Evolutionary conservation across 2,888 invertebrate species (phyloP).

Genomic region (Ptilodon capucinus): DNA sequence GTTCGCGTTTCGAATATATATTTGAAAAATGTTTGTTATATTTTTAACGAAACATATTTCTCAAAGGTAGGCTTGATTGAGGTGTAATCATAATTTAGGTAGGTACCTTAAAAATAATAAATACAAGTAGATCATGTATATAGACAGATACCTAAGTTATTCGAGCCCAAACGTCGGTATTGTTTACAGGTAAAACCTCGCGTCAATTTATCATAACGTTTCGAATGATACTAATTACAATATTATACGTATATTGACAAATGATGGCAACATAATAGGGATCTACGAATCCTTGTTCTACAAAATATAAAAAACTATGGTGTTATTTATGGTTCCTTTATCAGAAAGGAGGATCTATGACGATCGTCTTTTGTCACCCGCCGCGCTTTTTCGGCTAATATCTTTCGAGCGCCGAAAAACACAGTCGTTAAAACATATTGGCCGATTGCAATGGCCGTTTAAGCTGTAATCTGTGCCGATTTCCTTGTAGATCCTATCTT

Average conservation of each 20-base stretch:
- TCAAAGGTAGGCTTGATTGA: too few species aligned
- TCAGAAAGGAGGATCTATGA: slow-evolving; percentile 59
- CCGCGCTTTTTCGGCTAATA: slow-evolving; percentile 59
- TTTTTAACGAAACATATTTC: too few species aligned
- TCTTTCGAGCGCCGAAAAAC: slow-evolving; percentile 51
- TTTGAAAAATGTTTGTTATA: too few species aligned
- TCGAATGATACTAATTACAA: slow-evolving; percentile 25
- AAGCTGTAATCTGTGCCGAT: slow-evolving; percentile 62
- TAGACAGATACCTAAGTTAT: too few species aligned
- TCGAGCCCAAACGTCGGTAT: background rate
- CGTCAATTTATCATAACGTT: slow-evolving; percentile 21
- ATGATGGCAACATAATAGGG: slow-evolving; percentile 30
- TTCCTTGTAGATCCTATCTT: slow-evolving; percentile 74
- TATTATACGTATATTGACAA: slow-evolving; percentile 29
- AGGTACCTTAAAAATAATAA: too few species aligned
- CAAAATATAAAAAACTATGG: slow-evolving; percentile 55
- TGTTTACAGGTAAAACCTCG: background rate
- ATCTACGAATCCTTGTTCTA: slow-evolving; percentile 15
- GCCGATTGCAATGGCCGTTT: slow-evolving; percentile 54
- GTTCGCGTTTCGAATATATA: too few species aligned
- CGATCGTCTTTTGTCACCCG: slow-evolving; percentile 67
- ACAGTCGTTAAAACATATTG: slow-evolving; percentile 58
- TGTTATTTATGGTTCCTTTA: slow-evolving; percentile 76
- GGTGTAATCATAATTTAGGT: too few species aligned
- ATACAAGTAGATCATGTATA: too few species aligned